A percentile compares a stretch with the other conserved stretches of the same genome.
These are phyloP conservation scores for Drosophila helvetica DNA, from an alignment of 2,888 invertebrate genomes.

Conservation along the genomic window DNA sequence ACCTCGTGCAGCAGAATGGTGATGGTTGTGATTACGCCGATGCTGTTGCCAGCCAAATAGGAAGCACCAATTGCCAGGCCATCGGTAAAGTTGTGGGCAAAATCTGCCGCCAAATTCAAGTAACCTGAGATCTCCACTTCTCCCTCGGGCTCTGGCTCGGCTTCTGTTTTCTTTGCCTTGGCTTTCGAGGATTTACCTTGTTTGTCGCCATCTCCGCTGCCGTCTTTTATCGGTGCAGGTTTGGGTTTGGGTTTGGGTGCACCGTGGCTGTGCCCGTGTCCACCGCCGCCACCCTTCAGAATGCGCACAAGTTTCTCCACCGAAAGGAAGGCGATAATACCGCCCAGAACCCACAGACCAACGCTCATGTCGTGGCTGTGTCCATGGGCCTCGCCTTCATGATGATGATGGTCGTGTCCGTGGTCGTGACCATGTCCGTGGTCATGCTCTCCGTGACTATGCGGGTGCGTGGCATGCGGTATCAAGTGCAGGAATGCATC, in stretches of 20 bases:
- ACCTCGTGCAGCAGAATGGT: slow-evolving; percentile 99
- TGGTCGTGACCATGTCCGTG: slow-evolving; percentile 84
- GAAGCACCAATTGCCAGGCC: slow-evolving; percentile 99
- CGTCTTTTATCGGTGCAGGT: slow-evolving; percentile 34
- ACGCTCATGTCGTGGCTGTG: slow-evolving; percentile 93
- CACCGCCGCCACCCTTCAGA: slow-evolving; percentile 93
- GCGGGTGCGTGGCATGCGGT: slow-evolving; percentile 94
- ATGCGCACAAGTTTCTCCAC: slow-evolving; percentile 97
- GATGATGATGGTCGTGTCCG: slow-evolving; percentile 61
- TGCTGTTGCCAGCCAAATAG: slow-evolving; percentile 94
- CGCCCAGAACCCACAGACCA: slow-evolving; percentile 96
- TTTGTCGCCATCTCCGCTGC: slow-evolving; percentile 64
- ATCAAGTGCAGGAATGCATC: slow-evolving; percentile 99
- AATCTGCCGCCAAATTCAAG: slow-evolving; percentile 98
- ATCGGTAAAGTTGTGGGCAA: slow-evolving; percentile 99
- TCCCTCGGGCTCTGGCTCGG: slow-evolving; percentile 82
- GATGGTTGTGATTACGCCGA: slow-evolving; percentile 95
- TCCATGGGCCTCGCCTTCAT: slow-evolving; percentile 85
- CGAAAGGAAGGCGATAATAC: slow-evolving; percentile 95
- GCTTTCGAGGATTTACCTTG: slow-evolving; percentile 83
- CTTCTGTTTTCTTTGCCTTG: slow-evolving; percentile 74
- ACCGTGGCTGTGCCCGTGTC: slow-evolving; percentile 77
- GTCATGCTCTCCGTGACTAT: slow-evolving; percentile 81
- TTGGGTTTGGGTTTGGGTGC: slow-evolving; percentile 65
- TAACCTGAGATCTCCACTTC: slow-evolving; percentile 93